Base-by-base conservation (phyloP, 2,888 invertebrate species). In the Pheosia gnoma region DNA sequence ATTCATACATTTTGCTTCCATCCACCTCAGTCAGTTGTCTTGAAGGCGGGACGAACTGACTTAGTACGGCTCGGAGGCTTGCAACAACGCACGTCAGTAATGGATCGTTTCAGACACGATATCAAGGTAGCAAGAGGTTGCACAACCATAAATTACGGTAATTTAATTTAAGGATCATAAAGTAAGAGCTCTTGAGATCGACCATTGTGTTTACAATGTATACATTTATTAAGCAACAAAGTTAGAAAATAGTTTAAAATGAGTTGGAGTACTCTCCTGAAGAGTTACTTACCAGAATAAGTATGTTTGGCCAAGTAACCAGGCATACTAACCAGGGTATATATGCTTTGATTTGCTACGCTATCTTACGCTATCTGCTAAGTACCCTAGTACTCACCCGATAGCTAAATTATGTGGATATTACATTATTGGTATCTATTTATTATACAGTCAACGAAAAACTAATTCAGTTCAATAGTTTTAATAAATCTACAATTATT, bases 401-500 rank as follows among this genome's bases (percentile, higher is more conserved):
- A 25, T 25, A 25, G 25, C 25, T 25, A 25, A 25, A 25, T 25
- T 25, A 25, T 25, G 2, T 25, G 2, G 25, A 25, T 25, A 25
- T 25, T 25, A 25, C 25, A 25, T 25, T 25, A 25, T 25, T 25
- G 25, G 0, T 25, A 25, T 25, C 25, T 25, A 25, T 25, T 25
- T 3, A 43, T 43, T 43, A 8, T 43, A 9, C 1, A 43, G 39
- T 7, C 7, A 3, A 43, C 1, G 7, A 3, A 43, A 3, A 3
- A 43, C 4, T 47, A 47, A 25, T 25, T 43, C 39, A 9, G 9
- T 43, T 36, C 45, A 56, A 45, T 43, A 45, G 8, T 57, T 43
- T 57, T 13, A 13, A 8, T 55, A 39, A 7, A 39, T n/a, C 45
- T 13, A 45, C 10, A 25, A 25, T 1, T 25, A 68, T 68, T 74